Conservation (phyloP, 37 sponge, comb jelly and placozoan genomes). For the Haliclona indistincta region DNA sequence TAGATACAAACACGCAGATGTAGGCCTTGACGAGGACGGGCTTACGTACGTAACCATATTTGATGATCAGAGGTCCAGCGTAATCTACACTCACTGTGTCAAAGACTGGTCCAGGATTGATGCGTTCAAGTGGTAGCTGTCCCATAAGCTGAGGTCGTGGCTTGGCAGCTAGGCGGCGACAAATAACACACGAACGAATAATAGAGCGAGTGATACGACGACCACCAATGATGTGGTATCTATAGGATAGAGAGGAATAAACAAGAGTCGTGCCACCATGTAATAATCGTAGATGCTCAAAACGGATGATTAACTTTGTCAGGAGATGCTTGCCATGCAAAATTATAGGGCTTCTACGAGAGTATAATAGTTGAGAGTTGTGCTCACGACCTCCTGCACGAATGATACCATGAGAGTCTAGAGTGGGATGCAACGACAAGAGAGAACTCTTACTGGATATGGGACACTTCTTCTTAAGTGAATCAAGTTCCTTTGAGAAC, state of each 20-base stretch:
- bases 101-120: not conserved
- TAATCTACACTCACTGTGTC: not conserved
- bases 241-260: not conserved
- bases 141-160: not conserved
- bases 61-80: not conserved
- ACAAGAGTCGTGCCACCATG: not conserved
- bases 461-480: not conserved
- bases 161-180: not conserved
- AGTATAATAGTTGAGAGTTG: not conserved
- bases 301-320: not conserved
- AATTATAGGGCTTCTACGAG: not conserved
- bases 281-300: not conserved
- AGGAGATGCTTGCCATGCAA: not conserved
- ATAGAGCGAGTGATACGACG: not conserved
- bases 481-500: not conserved
- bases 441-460: not conserved
- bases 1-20: slow-evolving; percentile 2
- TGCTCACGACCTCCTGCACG: not conserved
- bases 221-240: not conserved
- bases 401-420: not conserved
- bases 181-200: not conserved
- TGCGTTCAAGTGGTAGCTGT: no score
- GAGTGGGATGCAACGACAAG: not conserved
- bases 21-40: slow-evolving; percentile 6
- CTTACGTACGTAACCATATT: not conserved